phyloP scores from a whole-genome alignment of 2,888 invertebrate genomes.

The Chrysolina haemoptera region DNA sequence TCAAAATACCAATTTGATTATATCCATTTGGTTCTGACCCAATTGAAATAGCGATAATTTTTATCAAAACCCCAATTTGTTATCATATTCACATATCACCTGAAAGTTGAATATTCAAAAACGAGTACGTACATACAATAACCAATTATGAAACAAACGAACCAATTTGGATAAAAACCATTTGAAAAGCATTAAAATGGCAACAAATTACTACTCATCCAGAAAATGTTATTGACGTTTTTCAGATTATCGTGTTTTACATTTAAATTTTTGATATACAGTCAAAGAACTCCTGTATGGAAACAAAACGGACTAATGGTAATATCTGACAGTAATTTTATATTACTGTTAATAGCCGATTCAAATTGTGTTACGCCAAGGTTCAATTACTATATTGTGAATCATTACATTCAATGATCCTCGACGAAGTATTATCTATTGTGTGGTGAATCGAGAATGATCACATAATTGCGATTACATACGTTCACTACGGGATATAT shows the following conservation, averaged over 20 bases:
- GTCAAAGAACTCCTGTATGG: not conserved
- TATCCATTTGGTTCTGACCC: no score
- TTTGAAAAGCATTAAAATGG: conserved; percentile 12
- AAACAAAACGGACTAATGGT: conserved; percentile 14
- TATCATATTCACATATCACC: not conserved
- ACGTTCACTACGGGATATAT: not conserved
- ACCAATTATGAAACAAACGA: conserved; percentile 1
- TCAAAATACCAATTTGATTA: no score
- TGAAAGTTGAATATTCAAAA: not conserved
- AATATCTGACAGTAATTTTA: not conserved
- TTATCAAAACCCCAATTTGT: no score
- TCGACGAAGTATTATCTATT: conserved; percentile 13
- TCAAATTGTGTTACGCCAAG: conserved; percentile 11
- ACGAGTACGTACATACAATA: not conserved
- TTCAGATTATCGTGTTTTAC: conserved; percentile 1
- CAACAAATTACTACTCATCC: not conserved
- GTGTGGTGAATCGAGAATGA: conserved; percentile 1
- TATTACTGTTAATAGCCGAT: conserved; percentile 12
- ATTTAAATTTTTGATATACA: conserved; percentile 15
- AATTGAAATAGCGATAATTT: no score
- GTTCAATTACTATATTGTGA: conserved; percentile 15
- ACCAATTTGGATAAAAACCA: conserved; percentile 2
- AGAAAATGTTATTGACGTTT: conserved; percentile 4
- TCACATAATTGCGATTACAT: not conserved
- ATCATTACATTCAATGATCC: conserved; percentile 13